Percentiles rank a stretch among this genome's conserved stretches.
phyloP scores from a whole-genome alignment of 2,797 vertebrate species.

The Apogon hyalosoma region DNA sequence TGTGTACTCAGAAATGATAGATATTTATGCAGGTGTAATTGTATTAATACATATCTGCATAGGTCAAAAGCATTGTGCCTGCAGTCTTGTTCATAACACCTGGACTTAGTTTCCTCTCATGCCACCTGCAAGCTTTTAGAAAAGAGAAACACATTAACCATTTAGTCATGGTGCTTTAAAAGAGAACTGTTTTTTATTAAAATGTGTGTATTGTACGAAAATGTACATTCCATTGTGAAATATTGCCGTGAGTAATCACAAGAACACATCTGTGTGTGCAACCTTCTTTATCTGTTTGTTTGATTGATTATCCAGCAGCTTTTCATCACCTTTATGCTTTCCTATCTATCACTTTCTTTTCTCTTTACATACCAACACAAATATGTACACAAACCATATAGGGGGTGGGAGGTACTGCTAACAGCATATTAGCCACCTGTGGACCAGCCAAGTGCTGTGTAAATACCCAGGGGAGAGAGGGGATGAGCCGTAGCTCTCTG shows the following conservation, averaged over 20 bases:
- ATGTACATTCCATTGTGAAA: slow-evolving; percentile 43
- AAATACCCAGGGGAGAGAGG: slow-evolving; percentile 71
- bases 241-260: slow-evolving; percentile 18
- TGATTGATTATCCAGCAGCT: slow-evolving; percentile 70
- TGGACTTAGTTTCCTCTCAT: slow-evolving; percentile 14
- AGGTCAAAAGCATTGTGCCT: slow-evolving; percentile 1
- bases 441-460: slow-evolving; percentile 74
- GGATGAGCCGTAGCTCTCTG: slow-evolving; percentile 70
- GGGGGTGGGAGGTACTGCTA: slow-evolving; percentile 55
- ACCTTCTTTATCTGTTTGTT: slow-evolving; percentile 68
- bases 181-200: slow-evolving; percentile 13
- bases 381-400: slow-evolving; percentile 53
- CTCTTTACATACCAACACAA: slow-evolving; percentile 12
- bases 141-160: slow-evolving; percentile 21
- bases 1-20: no score
- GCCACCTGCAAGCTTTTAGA: slow-evolving; percentile 34
- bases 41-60: neutral
- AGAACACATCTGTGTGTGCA: slow-evolving; percentile 57
- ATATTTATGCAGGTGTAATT: no score
- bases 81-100: slow-evolving; percentile 17
- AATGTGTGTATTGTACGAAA: slow-evolving; percentile 14
- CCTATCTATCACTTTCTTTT: slow-evolving; percentile 49
- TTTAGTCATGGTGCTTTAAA: slow-evolving; percentile 33
- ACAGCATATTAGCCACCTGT: slow-evolving; percentile 80
- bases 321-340: slow-evolving; percentile 53